Conservation (phyloP, 2,888 invertebrate genomes). For the Cactoblastis cactorum region DNA sequence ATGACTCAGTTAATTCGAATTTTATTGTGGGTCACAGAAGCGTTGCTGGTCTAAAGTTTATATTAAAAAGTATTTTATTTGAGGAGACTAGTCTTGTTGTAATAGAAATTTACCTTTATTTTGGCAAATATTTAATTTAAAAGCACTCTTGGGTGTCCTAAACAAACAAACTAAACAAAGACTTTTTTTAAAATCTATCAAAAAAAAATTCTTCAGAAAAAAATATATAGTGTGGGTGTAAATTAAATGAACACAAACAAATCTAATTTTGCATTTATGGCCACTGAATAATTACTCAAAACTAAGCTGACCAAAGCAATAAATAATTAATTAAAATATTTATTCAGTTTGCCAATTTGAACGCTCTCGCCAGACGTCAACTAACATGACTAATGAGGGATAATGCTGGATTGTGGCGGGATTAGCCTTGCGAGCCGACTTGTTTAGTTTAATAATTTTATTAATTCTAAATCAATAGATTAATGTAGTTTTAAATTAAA, state of each 20-base stretch:
- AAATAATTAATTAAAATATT: background rate
- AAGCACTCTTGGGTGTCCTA: no score
- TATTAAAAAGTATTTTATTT: no score
- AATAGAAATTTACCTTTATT: no score
- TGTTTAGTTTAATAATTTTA: background rate
- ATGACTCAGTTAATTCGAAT: background rate
- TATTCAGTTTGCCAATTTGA: constrained; percentile 12
- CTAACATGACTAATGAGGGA: constrained; percentile 30
- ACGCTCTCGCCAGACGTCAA: constrained; percentile 24
- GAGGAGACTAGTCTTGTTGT: no score
- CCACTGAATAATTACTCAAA: background rate
- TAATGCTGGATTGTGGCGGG: constrained; percentile 49
- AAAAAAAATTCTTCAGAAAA: no score
- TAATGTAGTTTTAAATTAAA: constrained; percentile 1
- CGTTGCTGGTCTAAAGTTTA: no score
- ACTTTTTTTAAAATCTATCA: no score
- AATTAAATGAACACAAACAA: no score
- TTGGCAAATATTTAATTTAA: no score
- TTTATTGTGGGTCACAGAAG: no score
- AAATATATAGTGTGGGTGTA: no score
- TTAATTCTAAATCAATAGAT: background rate
- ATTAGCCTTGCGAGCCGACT: constrained; percentile 23
- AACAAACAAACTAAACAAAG: no score
- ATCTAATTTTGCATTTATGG: background rate
- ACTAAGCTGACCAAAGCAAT: background rate